Evolutionary conservation across 2,888 invertebrate genomes (phyloP).

Genomic region (Eustalomyia histrio): DNA sequence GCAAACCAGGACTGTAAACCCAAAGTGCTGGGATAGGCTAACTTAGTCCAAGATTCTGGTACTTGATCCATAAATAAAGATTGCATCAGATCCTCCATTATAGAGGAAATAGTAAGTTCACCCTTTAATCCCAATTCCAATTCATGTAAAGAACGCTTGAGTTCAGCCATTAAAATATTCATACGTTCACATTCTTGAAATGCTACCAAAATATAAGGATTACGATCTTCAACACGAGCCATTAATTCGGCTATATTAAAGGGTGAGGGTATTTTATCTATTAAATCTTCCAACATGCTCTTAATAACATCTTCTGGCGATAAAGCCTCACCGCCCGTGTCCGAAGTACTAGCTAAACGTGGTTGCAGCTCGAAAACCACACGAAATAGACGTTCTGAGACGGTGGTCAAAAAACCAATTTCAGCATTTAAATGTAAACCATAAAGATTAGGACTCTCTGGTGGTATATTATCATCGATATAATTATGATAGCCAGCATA

Average conservation of each 20-base stretch:
- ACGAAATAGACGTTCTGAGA: constrained; percentile 90
- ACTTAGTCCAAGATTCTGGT: constrained; percentile 90
- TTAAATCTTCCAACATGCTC: constrained; percentile 88
- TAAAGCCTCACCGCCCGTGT: constrained; percentile 81
- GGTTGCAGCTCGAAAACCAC: constrained; percentile 95
- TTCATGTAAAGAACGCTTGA: constrained; percentile 90
- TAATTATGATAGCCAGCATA: constrained; percentile 92
- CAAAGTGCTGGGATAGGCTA: constrained; percentile 93
- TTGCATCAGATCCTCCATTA: constrained; percentile 93
- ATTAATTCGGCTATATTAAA: constrained; percentile 93
- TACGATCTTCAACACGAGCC: constrained; percentile 92
- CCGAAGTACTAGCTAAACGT: constrained; percentile 86
- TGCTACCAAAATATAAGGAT: constrained; percentile 94
- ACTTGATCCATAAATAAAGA: constrained; percentile 93
- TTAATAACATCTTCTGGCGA: constrained; percentile 88
- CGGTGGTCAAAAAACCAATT: constrained; percentile 94
- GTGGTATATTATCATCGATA: constrained; percentile 91
- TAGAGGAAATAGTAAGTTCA: constrained; percentile 93
- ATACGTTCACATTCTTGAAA: constrained; percentile 97
- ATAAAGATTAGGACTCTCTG: constrained; percentile 93
- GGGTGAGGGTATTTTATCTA: constrained; percentile 92
- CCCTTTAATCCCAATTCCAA: constrained; percentile 94
- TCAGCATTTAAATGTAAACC: constrained; percentile 97
- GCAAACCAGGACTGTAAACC: constrained; percentile 92
- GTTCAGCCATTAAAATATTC: constrained; percentile 91